These are phyloP conservation scores for Centruroides vittatus DNA, from an alignment of 1,140 invertebrate genomes.

Conservation along the genomic window DNA sequence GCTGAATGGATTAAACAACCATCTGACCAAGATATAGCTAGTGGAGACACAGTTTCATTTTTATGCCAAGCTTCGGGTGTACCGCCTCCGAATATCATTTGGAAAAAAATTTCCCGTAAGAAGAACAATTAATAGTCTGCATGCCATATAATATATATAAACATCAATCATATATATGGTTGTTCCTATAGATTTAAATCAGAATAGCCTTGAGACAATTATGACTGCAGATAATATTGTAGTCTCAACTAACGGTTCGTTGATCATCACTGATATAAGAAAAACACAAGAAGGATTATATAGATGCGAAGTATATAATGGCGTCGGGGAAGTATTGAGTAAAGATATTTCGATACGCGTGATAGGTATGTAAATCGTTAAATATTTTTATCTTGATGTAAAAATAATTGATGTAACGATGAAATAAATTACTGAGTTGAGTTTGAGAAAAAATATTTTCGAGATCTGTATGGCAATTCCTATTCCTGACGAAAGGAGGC, in stretches of 20 bases:
- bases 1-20: constrained; percentile 37
- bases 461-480: too few relatives aligned
- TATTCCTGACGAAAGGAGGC: too few relatives aligned
- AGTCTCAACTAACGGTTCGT: not conserved
- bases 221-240: too few relatives aligned
- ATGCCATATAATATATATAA: too few relatives aligned
- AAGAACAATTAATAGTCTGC: too few relatives aligned
- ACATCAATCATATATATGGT: too few relatives aligned
- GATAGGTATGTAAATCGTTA: not conserved
- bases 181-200: too few relatives aligned
- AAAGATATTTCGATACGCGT: not conserved
- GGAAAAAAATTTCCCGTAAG: constrained; percentile 26
- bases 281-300: constrained; percentile 4
- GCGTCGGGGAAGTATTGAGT: not conserved
- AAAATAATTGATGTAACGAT: too few relatives aligned
- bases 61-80: constrained; percentile 36
- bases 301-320: not conserved
- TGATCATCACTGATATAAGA: not conserved
- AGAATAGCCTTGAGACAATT: too few relatives aligned
- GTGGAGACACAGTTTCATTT: constrained; percentile 25
- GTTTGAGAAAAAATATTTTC: too few relatives aligned
- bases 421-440: too few relatives aligned
- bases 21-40: constrained; percentile 29
- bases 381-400: too few relatives aligned
- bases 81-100: constrained; percentile 34